Percentiles rank a stretch among this genome's conserved stretches.
These are phyloP conservation scores for Staurois parvus DNA, from an alignment of 2,797 vertebrate species.

Conservation along the genomic window DNA sequence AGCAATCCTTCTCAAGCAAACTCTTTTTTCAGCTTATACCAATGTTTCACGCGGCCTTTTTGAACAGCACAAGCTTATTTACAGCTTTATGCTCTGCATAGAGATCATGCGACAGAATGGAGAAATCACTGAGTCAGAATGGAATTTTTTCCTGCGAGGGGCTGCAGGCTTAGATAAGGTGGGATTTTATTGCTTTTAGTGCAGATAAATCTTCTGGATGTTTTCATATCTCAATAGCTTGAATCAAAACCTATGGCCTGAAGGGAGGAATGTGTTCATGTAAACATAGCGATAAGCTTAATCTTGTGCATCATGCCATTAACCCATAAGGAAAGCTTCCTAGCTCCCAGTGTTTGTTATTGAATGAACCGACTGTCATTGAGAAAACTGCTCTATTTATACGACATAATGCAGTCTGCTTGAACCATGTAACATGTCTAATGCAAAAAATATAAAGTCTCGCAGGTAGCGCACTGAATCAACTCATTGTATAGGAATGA, in stretches of 20 bases:
- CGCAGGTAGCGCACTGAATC: too few species aligned
- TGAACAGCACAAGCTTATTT: slow-evolving; percentile 83
- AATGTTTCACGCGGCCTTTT: slow-evolving; percentile 83
- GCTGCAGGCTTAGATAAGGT: slow-evolving; percentile 77
- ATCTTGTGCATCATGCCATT: slow-evolving; percentile 5
- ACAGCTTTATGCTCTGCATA: slow-evolving; percentile 83
- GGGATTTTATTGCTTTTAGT: not conserved
- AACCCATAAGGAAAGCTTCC: slow-evolving; percentile 1
- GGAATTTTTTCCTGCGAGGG: slow-evolving; percentile 81
- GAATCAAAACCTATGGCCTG: slow-evolving; percentile 7
- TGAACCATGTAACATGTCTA: too few species aligned
- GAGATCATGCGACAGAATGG: slow-evolving; percentile 79
- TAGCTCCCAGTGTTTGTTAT: not conserved
- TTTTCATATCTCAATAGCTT: not conserved
- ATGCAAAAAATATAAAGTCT: too few species aligned
- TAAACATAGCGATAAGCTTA: slow-evolving; percentile 43
- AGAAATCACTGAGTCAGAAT: slow-evolving; percentile 77
- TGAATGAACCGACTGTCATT: too few species aligned
- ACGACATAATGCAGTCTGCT: too few species aligned
- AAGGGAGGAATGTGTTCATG: slow-evolving; percentile 19
- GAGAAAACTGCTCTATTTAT: not conserved
- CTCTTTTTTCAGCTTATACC: slow-evolving; percentile 76
- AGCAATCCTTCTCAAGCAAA: slow-evolving; percentile 75
- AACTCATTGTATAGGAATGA: too few species aligned
- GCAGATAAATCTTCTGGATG: not conserved